Evolutionary conservation across 2,797 vertebrate genomes (phyloP).

Genomic region (Danio jaintianensis): DNA sequence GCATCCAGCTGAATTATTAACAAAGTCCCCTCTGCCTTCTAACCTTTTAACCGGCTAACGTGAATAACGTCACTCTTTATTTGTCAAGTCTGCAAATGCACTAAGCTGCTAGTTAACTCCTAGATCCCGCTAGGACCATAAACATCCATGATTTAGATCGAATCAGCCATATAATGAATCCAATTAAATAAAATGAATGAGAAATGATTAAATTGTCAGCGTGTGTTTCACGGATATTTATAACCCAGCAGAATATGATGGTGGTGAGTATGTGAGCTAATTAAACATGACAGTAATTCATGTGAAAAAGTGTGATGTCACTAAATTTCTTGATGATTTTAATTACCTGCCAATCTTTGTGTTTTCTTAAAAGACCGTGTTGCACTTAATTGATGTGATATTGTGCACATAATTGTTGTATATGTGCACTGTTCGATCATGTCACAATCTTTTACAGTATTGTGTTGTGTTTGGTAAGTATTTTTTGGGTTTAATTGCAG

Average conservation of each 20-base stretch:
- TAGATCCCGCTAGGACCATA: conserved; percentile 12
- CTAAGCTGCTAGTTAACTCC: conserved; percentile 28
- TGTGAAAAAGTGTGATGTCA: background rate
- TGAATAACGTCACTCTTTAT: conserved; percentile 39
- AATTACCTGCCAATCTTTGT: background rate
- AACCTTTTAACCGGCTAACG: conserved; percentile 51
- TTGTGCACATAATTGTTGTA: background rate
- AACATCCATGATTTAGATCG: conserved; percentile 24
- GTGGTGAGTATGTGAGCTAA: conserved; percentile 2
- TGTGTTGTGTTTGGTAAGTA: background rate
- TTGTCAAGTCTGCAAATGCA: conserved; percentile 43
- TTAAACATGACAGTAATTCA: conserved; percentile 6
- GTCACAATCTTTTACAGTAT: background rate
- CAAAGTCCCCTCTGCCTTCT: conserved; percentile 39
- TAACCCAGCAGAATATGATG: conserved; percentile 7
- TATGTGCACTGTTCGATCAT: background rate
- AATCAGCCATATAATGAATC: conserved; percentile 9
- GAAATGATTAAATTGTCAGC: conserved; percentile 22
- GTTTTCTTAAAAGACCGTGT: background rate
- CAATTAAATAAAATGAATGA: conserved; percentile 4
- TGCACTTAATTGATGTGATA: background rate
- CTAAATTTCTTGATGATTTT: background rate
- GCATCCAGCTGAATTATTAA: conserved; percentile 53
- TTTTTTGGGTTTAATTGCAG: background rate
- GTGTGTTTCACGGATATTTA: conserved; percentile 17